Evolutionary conservation across 2,797 vertebrate genomes (phyloP).

Genomic region (Moxostoma hubbsi): DNA sequence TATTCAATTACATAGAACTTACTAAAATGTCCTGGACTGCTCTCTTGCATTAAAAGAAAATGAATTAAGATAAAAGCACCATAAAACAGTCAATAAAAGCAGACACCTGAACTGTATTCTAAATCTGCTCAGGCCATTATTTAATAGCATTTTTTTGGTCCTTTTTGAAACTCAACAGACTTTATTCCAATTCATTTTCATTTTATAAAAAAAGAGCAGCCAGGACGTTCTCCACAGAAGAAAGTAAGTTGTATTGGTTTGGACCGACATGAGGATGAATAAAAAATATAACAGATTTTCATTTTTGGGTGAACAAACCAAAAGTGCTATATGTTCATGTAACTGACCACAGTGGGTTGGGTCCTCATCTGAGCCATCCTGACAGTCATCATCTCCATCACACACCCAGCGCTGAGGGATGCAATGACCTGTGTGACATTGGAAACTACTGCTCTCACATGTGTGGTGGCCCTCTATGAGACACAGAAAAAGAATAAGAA

Average conservation of each 20-base stretch:
- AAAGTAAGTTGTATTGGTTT: too few relatives aligned
- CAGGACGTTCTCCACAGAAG: too few relatives aligned
- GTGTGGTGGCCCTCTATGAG: constrained; percentile 88
- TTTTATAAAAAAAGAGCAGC: too few relatives aligned
- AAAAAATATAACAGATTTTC: neutral
- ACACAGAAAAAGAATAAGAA: neutral
- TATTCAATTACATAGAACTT: neutral
- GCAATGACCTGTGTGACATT: constrained; percentile 94
- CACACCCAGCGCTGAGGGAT: constrained; percentile 96
- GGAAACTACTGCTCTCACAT: constrained; percentile 93
- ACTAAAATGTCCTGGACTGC: too few relatives aligned
- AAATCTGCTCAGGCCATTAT: too few relatives aligned
- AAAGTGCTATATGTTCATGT: neutral
- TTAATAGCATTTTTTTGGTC: too few relatives aligned
- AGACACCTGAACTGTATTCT: too few relatives aligned
- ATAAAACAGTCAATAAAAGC: too few relatives aligned
- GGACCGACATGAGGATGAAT: neutral
- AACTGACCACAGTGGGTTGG: constrained; percentile 81
- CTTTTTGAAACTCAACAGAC: too few relatives aligned
- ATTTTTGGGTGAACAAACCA: neutral
- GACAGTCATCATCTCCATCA: constrained; percentile 93
- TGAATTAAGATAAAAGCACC: too few relatives aligned
- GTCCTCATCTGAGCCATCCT: constrained; percentile 93
- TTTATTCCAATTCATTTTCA: too few relatives aligned
- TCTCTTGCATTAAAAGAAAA: too few relatives aligned